A percentile compares a stretch with the other conserved stretches of the same genome.
Evolutionary conservation across 2,113 vertebrate species (phyloP).

Genomic region (Thalassarche chlororhynchos): DNA sequence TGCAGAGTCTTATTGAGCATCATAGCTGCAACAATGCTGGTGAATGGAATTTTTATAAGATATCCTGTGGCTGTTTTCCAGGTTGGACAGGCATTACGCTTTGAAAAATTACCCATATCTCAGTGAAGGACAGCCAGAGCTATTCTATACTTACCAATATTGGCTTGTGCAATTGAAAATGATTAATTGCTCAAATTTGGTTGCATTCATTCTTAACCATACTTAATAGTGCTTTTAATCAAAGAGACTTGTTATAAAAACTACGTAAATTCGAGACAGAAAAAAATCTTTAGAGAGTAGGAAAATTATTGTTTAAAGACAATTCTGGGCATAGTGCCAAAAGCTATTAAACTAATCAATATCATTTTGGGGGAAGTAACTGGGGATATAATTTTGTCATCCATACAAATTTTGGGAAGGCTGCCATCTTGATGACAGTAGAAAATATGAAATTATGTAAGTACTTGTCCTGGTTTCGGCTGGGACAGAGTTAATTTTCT

Average conservation of each 20-base stretch:
- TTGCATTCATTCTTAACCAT: slow-evolving; percentile 21
- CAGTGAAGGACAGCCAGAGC: background rate
- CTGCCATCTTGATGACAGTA: background rate
- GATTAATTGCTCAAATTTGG: slow-evolving; percentile 10
- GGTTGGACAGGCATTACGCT: background rate
- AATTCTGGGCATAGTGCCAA: slow-evolving; percentile 7
- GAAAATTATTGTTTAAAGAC: slow-evolving; percentile 37
- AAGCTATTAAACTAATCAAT: slow-evolving; percentile 36
- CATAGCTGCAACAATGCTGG: background rate
- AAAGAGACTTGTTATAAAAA: slow-evolving; percentile 27
- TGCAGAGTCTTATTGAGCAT: background rate
- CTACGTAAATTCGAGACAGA: background rate
- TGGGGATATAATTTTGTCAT: background rate
- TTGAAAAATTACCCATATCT: slow-evolving; percentile 19
- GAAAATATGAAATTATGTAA: background rate
- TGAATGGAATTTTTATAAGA: slow-evolving; percentile 20
- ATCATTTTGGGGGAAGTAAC: background rate
- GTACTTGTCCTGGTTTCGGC: background rate
- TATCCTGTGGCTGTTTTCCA: slow-evolving; percentile 15
- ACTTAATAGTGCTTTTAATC: slow-evolving; percentile 40
- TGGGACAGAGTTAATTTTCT: too few species aligned
- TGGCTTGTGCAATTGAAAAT: slow-evolving; percentile 37
- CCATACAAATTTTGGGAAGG: background rate
- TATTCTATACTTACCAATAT: slow-evolving; percentile 3
- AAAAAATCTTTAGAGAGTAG: background rate